Conservation (phyloP, 1,140 invertebrate genomes). For the Hesperophylax magnus region DNA sequence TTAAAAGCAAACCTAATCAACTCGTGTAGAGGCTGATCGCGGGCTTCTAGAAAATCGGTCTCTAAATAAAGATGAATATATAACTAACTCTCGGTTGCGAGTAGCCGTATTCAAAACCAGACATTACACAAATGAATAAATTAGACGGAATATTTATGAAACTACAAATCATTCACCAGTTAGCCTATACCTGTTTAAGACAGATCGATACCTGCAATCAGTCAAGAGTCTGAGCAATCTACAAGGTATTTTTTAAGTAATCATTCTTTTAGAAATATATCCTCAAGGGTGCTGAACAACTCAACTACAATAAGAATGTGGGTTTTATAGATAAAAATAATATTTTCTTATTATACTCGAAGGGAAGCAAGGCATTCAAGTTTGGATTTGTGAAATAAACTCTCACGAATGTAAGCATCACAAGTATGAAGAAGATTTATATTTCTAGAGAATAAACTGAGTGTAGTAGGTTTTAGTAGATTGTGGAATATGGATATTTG, state of each 20-base stretch:
- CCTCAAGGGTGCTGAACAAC: background rate
- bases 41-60: constrained; percentile 28
- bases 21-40: constrained; percentile 24
- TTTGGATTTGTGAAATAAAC: too few species aligned
- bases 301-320: background rate
- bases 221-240: background rate
- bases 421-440: too few species aligned
- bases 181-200: background rate
- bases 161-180: constrained; percentile 22
- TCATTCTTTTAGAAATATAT: background rate
- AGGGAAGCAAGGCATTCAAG: too few species aligned
- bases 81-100: background rate
- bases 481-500: too few species aligned
- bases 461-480: too few species aligned
- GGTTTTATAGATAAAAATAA: background rate
- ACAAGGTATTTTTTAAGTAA: background rate
- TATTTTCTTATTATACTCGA: background rate
- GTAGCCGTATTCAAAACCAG: constrained; percentile 7
- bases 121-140: constrained; percentile 27
- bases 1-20: constrained; percentile 37
- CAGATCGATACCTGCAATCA: background rate
- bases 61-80: constrained; percentile 23
- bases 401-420: too few species aligned
- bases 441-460: too few species aligned
- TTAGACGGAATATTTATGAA: constrained; percentile 21